Conservation (phyloP, 2,113 vertebrate species). For the Stomatorhinus ivindoensis region DNA sequence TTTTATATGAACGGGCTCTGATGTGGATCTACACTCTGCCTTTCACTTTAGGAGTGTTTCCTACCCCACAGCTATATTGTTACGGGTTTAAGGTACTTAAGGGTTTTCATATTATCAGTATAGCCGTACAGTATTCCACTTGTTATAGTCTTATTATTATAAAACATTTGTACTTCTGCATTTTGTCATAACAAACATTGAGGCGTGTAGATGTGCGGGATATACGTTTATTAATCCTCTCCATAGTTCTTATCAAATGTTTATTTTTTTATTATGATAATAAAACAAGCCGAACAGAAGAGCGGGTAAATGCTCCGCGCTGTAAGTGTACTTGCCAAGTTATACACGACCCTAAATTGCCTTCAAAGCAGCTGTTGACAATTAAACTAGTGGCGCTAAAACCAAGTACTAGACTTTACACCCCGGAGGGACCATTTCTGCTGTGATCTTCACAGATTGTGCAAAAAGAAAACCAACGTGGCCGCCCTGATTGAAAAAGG, state of each 20-base stretch:
- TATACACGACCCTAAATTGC: neutral
- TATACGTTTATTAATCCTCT: neutral
- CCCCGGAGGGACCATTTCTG: neutral
- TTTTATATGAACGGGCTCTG: neutral
- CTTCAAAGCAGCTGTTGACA: neutral
- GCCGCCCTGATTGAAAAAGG: neutral
- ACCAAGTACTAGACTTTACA: neutral
- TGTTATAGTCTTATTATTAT: neutral
- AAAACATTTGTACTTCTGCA: neutral
- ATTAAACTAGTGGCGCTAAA: neutral
- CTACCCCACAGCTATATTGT: neutral
- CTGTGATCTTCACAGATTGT: neutral
- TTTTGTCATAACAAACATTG: neutral
- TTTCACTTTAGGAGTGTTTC: neutral
- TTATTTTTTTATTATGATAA: too few relatives aligned
- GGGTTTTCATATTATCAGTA: neutral
- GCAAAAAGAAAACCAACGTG: neutral
- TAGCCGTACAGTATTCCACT: neutral
- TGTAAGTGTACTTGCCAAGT: neutral
- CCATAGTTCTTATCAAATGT: neutral
- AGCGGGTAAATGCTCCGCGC: neutral
- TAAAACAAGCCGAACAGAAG: neutral
- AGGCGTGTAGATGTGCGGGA: neutral
- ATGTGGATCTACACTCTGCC: neutral
- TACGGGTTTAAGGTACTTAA: neutral